Evolutionary conservation across 1,140 invertebrate species (phyloP), one percentile per base, ranked within the genome.

Genomic region (Orchestia grillus): DNA sequence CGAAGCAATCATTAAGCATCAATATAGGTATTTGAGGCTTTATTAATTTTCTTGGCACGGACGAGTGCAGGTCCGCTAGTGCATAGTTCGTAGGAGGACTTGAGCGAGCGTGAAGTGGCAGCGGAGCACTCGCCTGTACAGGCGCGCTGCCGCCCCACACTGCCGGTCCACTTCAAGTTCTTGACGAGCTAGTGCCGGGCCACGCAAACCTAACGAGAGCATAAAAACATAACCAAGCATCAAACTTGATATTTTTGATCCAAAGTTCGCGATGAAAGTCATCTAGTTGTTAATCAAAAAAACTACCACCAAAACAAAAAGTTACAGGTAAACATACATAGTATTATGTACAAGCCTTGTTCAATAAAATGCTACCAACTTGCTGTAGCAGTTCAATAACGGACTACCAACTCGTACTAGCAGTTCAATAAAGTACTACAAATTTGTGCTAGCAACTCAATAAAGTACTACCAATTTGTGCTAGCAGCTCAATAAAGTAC

Each of bases 91-190:
- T 90, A 90, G 42, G 88, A 90, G 11, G 42, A 90, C 42, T 42
- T 42, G 3, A 90, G 41, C 88, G 42, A 44, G 88, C 28, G 41
- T 90, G 88, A 44, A 42, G 88, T 0, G 43, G 88, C 88, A 90
- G 88, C 88, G 88, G 42, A 90, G 88, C 88, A 90, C 88, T 44
- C 88, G 88, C 41, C 88, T 90, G 41, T 28, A 15, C 43, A 42
- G 88, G 88, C 88, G 88, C 88, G 88, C 88, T 90, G 88, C 88
- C 88, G 4, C 88, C 43, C 36, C 88, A 90, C 41, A 42, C 41
- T 42, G 43, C 41, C 6, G 6, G 4, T 41, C 36, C 42, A 43
- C 8, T 41, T 42, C 88, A 42, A 1, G 8, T 42, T 36, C 41
- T 90, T 90, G 43, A 90, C 41, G 88, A 4, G n/a, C 3, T 90